Evolutionary conservation across 2,888 invertebrate species (phyloP).

Genomic region (Spodoptera picta): DNA sequence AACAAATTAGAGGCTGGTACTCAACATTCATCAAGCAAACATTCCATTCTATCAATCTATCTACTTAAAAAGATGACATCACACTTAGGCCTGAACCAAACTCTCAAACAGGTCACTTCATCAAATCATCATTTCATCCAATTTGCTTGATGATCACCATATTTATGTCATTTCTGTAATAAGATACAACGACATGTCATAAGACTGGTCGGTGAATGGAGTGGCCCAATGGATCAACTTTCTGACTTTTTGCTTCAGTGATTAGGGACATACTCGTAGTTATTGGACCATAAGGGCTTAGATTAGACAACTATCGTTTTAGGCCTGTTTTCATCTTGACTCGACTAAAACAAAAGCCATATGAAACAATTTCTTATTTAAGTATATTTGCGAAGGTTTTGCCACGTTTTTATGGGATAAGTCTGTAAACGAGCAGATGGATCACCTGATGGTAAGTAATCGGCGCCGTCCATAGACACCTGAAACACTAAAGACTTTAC

Average conservation of each 20-base stretch:
- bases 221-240: slow-evolving; percentile 23
- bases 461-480: too few relatives aligned
- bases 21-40: too few relatives aligned
- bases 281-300: slow-evolving; percentile 10
- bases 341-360: too few relatives aligned
- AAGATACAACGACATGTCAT: slow-evolving; percentile 17
- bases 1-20: too few relatives aligned
- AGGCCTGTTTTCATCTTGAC: too few relatives aligned
- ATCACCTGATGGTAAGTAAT: too few relatives aligned
- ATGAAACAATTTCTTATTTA: too few relatives aligned
- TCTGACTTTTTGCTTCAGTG: slow-evolving; percentile 36
- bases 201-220: slow-evolving; percentile 30
- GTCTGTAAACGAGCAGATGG: too few relatives aligned
- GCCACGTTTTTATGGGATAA: too few relatives aligned
- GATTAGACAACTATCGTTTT: background rate
- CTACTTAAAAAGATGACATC: slow-evolving; percentile 29
- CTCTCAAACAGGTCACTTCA: slow-evolving; percentile 37
- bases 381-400: too few relatives aligned
- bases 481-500: too few relatives aligned
- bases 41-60: too few relatives aligned
- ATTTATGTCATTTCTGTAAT: slow-evolving; percentile 31
- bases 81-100: slow-evolving; percentile 32
- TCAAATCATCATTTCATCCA: slow-evolving; percentile 41
- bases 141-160: slow-evolving; percentile 28
- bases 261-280: slow-evolving; percentile 25